These are phyloP conservation scores for Takifugu ocellatus DNA, from an alignment of 2,797 vertebrate species.

Conservation along the genomic window DNA sequence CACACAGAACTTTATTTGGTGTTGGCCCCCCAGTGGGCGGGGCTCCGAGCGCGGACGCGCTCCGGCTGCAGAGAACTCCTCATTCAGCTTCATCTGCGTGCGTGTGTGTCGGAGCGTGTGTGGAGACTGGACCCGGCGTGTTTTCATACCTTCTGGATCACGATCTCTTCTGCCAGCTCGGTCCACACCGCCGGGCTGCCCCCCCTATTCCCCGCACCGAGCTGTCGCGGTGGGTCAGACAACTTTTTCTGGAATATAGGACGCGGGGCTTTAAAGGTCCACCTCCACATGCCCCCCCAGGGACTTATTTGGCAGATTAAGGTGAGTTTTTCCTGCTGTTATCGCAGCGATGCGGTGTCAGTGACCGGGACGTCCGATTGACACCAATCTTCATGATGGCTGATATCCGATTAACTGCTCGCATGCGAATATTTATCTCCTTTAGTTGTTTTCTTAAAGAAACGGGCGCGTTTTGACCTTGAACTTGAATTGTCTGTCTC, in stretches of 20 bases:
- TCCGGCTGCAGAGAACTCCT: slow-evolving; percentile 10
- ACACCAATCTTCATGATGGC: too few relatives aligned
- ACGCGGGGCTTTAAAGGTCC: slow-evolving; percentile 20
- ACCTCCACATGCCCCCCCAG: slow-evolving; percentile 15
- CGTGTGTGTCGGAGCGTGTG: background rate
- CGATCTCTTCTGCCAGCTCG: too few relatives aligned
- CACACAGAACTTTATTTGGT: slow-evolving; percentile 35
- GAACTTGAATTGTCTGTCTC: too few relatives aligned
- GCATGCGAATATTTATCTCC: too few relatives aligned
- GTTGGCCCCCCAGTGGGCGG: slow-evolving; percentile 55
- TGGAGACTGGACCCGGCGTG: background rate
- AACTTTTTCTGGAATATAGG: slow-evolving; percentile 49
- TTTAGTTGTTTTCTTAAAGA: too few relatives aligned
- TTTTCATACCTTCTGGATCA: background rate
- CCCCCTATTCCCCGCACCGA: too few relatives aligned
- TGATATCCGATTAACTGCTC: too few relatives aligned
- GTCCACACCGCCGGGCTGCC: too few relatives aligned
- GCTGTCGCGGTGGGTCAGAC: too few relatives aligned
- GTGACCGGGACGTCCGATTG: too few relatives aligned
- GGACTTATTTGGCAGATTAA: slow-evolving; percentile 29
- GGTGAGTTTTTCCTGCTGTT: slow-evolving; percentile 62
- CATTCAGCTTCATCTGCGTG: slow-evolving; percentile 26
- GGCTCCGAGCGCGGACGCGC: slow-evolving; percentile 30
- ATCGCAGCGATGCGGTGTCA: background rate
- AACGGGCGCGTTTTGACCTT: too few relatives aligned